These are phyloP conservation scores for Paracanthobrama guichenoti DNA, from an alignment of 2,113 vertebrate species.

Conservation along the genomic window DNA sequence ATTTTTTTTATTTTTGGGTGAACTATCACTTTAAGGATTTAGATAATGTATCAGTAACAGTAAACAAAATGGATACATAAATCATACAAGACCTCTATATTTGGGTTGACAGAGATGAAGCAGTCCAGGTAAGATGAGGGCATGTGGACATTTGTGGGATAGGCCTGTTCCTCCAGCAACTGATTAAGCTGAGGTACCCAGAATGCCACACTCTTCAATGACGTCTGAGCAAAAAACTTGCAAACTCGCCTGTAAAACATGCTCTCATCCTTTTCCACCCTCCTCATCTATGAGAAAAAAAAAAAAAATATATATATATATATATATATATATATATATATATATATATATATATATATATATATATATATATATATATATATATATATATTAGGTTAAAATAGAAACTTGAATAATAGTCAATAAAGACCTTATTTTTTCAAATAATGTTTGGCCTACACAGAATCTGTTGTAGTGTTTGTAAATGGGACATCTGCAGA, in stretches of 20 bases:
- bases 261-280: conserved; percentile 49
- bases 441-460: background rate
- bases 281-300: conserved; percentile 59
- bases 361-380: too few relatives aligned
- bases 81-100: conserved; percentile 63
- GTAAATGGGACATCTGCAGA: background rate
- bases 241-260: conserved; percentile 63
- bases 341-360: too few relatives aligned
- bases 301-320: too few relatives aligned
- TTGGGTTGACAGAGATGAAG: conserved; percentile 62
- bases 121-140: conserved; percentile 65
- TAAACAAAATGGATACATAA: background rate
- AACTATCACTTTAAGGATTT: background rate
- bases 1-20: too few relatives aligned
- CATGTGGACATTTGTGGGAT: conserved; percentile 55
- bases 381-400: background rate
- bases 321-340: too few relatives aligned
- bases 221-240: conserved; percentile 64
- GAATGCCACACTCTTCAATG: conserved; percentile 62
- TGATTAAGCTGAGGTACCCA: conserved; percentile 67
- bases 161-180: conserved; percentile 57
- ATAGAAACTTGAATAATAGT: background rate
- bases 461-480: too few relatives aligned
- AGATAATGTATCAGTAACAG: background rate
- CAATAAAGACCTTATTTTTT: background rate